Evolutionary conservation across 2,113 vertebrate genomes (phyloP).

Genomic region (Callipepla californica): DNA sequence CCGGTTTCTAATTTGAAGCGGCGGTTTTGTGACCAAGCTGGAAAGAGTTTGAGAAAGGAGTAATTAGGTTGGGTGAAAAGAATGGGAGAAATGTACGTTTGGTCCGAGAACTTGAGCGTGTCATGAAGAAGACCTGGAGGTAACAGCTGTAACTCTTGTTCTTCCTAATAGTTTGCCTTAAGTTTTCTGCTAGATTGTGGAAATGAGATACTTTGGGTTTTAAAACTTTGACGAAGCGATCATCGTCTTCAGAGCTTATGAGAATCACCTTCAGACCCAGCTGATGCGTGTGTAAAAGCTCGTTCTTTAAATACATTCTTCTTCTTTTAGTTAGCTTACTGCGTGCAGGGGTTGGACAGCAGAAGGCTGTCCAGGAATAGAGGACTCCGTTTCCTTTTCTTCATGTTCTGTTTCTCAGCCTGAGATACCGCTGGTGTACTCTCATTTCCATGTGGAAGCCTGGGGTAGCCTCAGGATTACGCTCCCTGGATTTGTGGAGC

Average conservation of each 20-base stretch:
- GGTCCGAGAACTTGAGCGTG: not conserved
- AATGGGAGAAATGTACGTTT: not conserved
- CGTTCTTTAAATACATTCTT: not conserved
- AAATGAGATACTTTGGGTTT: not conserved
- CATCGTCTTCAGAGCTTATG: not conserved
- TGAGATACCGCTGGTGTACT: not conserved
- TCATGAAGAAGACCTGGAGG: not conserved
- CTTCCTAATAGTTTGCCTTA: not conserved
- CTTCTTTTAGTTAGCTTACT: constrained; percentile 1
- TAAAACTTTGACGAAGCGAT: accelerated
- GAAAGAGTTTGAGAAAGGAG: not conserved
- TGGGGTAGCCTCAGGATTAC: not conserved
- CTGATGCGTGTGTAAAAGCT: not conserved
- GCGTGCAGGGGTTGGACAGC: constrained; percentile 15
- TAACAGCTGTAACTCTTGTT: not conserved
- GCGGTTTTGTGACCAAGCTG: constrained; percentile 11
- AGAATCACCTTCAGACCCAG: not conserved
- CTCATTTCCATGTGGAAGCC: not conserved
- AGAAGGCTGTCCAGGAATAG: not conserved
- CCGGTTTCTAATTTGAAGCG: constrained; percentile 49
- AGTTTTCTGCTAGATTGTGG: constrained; percentile 29
- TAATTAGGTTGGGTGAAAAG: constrained; percentile 43
- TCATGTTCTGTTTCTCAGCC: constrained; percentile 21
- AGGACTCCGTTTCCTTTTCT: not conserved
- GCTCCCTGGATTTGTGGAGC: not conserved